Conservation (phyloP, 2,797 vertebrate species). For the Sebastes taczanowskii region DNA sequence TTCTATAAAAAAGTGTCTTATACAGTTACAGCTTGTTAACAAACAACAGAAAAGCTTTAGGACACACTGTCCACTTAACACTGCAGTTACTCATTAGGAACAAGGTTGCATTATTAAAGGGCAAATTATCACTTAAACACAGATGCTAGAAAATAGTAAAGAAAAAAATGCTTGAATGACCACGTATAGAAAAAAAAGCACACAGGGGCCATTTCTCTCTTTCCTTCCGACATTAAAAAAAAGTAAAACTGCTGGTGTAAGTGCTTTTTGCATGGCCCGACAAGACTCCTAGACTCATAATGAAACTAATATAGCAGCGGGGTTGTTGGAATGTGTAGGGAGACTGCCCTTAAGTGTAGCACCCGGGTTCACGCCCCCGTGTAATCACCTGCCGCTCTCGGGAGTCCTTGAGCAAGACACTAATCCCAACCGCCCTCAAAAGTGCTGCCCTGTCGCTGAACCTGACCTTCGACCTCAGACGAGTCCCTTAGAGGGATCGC, state of each 20-base stretch:
- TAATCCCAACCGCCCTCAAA: constrained; percentile 38
- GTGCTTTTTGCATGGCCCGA: constrained; percentile 44
- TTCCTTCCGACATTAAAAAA: constrained; percentile 11
- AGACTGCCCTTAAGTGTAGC: constrained; percentile 54
- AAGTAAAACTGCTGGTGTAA: constrained; percentile 53
- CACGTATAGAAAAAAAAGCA: constrained; percentile 8
- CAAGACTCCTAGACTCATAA: constrained; percentile 41
- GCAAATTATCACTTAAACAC: constrained; percentile 9
- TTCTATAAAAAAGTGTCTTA: background rate
- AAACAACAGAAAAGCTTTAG: background rate
- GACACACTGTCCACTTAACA: background rate
- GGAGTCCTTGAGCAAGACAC: constrained; percentile 50
- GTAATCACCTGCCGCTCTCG: constrained; percentile 52
- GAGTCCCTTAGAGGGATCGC: constrained; percentile 44
- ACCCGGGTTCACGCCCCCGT: constrained; percentile 46
- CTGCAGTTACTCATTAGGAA: background rate
- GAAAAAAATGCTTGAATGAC: background rate
- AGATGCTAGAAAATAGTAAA: background rate
- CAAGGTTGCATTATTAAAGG: background rate
- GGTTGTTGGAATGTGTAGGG: constrained; percentile 30
- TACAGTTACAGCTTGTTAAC: background rate
- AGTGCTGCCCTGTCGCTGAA: constrained; percentile 53
- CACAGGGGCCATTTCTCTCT: constrained; percentile 12
- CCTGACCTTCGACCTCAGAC: constrained; percentile 54
- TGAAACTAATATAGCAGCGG: constrained; percentile 58